These are phyloP conservation scores for Mesorhabditis belari DNA, from an alignment of 2,888 invertebrate genomes.

Conservation along the genomic window DNA sequence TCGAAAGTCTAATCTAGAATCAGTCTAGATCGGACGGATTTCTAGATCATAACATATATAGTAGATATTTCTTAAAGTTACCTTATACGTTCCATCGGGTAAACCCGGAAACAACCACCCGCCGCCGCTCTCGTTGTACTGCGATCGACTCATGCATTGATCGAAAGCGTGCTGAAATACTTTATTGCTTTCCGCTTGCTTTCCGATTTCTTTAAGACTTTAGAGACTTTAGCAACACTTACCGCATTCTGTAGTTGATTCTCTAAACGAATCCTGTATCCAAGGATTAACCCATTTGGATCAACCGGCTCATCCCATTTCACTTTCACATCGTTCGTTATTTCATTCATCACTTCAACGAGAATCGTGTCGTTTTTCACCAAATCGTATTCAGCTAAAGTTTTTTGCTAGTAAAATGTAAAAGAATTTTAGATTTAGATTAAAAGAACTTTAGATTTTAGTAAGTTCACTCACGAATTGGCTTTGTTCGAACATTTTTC, in stretches of 20 bases:
- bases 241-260: too few relatives aligned
- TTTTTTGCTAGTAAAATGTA: neutral
- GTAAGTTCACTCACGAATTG: constrained; percentile 18
- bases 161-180: constrained; percentile 20
- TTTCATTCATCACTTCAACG: constrained; percentile 9
- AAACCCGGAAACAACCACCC: constrained; percentile 35
- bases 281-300: constrained; percentile 81
- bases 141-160: constrained; percentile 15
- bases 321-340: constrained; percentile 3
- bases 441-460: too few relatives aligned
- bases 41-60: too few relatives aligned
- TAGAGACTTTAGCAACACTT: too few relatives aligned
- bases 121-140: constrained; percentile 9
- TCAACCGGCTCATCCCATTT: constrained; percentile 69
- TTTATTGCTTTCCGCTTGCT: neutral
- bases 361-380: constrained; percentile 12
- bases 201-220: too few relatives aligned
- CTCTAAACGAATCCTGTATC: constrained; percentile 61
- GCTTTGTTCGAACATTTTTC: constrained; percentile 18
- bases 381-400: constrained; percentile 12
- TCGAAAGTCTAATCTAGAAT: too few relatives aligned
- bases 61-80: too few relatives aligned
- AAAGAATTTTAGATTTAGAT: too few relatives aligned
- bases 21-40: too few relatives aligned
- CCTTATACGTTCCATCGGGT: constrained; percentile 35